Conservation (phyloP, 53 echinoderm and acorn worm genomes). For the Patiria pectinifera region DNA sequence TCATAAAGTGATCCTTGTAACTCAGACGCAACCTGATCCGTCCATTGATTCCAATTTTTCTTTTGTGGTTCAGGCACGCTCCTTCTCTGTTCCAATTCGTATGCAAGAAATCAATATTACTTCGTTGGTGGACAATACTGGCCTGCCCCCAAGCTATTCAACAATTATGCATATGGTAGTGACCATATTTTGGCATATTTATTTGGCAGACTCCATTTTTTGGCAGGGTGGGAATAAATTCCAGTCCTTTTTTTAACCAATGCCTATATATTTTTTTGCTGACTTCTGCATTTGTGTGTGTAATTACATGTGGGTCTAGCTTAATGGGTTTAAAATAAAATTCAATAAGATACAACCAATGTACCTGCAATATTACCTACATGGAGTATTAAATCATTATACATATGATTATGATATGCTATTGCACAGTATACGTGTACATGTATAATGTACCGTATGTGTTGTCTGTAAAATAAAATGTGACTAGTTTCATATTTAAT, state of each 20-base stretch:
- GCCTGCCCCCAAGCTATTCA: neutral
- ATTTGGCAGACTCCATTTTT: conserved; percentile 40
- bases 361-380: no score
- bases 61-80: conserved; percentile 15
- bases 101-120: conserved; percentile 21
- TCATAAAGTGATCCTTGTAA: neutral
- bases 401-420: neutral
- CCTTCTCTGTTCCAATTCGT: neutral
- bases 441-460: neutral
- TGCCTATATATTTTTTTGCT: neutral
- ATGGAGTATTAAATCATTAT: neutral
- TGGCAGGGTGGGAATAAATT: conserved; percentile 13
- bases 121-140: neutral
- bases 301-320: no score
- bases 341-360: no score
- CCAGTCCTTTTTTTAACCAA: neutral
- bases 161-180: conserved; percentile 15
- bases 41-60: neutral
- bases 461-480: no score
- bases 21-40: no score
- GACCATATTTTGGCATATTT: conserved; percentile 3
- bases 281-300: neutral
- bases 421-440: neutral
- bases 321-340: no score
- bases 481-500: no score